A percentile compares a stretch with the other conserved stretches of the same genome.
These are phyloP conservation scores for Plebejus argus DNA, from an alignment of 2,888 invertebrate species.

Conservation along the genomic window DNA sequence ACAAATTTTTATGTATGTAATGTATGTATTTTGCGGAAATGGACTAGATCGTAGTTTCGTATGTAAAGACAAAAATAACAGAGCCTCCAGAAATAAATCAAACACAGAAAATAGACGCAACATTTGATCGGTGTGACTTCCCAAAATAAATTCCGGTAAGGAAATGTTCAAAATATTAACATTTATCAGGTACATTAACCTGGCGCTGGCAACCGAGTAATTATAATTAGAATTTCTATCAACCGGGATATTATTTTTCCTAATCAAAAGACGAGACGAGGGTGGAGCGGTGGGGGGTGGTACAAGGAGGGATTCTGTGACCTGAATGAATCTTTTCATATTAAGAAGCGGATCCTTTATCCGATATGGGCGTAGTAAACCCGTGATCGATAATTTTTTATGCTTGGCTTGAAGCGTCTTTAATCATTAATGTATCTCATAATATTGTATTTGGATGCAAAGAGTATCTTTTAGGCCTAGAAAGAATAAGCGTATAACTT, in stretches of 20 bases:
- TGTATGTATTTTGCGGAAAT: not conserved
- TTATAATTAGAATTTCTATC: conserved; percentile 18
- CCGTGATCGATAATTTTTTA: not conserved
- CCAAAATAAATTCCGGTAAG: not conserved
- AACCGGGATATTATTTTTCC: conserved; percentile 13
- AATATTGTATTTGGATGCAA: too few relatives aligned
- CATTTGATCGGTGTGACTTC: not conserved
- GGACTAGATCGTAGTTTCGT: not conserved
- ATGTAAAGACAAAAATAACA: not conserved
- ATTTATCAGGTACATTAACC: conserved; percentile 27
- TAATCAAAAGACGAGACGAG: not conserved
- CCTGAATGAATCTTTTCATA: not conserved
- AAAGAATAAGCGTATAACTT: too few relatives aligned
- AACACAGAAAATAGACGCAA: not conserved
- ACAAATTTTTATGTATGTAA: too few relatives aligned
- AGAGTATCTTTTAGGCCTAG: too few relatives aligned
- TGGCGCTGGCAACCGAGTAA: conserved; percentile 14
- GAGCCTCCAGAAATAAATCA: not conserved
- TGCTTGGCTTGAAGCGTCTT: too few relatives aligned
- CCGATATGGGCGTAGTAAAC: not conserved
- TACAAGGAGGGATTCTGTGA: not conserved
- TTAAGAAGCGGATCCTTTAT: not conserved
- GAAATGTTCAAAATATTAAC: conserved; percentile 4
- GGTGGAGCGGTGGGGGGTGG: not conserved
- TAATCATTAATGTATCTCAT: too few relatives aligned